Percentiles rank a stretch among this genome's conserved stretches.
Evolutionary conservation across 2,113 vertebrate genomes (phyloP).

Genomic region (Paraplagusia blochii): DNA sequence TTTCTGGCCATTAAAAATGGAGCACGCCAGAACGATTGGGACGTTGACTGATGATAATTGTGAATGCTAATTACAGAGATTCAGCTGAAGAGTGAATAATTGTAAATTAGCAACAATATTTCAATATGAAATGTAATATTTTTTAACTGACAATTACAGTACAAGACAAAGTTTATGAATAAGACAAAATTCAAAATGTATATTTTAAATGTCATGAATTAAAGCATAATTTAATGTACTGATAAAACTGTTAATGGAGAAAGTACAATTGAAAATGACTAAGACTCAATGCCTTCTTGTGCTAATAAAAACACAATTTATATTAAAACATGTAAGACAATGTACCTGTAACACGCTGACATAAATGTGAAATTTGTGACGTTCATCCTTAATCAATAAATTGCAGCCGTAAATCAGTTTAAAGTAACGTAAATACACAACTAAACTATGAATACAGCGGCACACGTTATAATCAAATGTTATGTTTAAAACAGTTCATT

Average conservation of each 20-base stretch:
- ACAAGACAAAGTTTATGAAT: background rate
- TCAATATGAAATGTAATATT: background rate
- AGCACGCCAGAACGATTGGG: constrained; percentile 69
- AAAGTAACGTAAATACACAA: background rate
- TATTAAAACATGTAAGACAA: too few species aligned
- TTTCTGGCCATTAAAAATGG: constrained; percentile 57
- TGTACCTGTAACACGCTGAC: background rate
- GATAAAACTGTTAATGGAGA: background rate
- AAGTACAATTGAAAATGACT: background rate
- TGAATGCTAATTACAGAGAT: constrained; percentile 23
- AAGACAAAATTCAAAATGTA: background rate
- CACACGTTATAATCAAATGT: too few species aligned
- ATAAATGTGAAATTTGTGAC: background rate
- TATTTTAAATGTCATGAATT: background rate
- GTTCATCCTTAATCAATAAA: background rate
- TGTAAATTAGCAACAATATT: background rate
- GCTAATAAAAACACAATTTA: background rate
- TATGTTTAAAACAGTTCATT: background rate
- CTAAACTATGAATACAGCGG: too few species aligned
- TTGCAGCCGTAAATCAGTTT: constrained; percentile 10
- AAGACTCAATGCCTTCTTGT: background rate
- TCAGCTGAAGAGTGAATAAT: too few species aligned
- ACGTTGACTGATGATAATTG: constrained; percentile 38
- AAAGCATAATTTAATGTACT: background rate
- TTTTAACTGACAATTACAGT: background rate